Evolutionary conservation across 2,113 vertebrate genomes (phyloP), one percentile per base, ranked within the genome.

Genomic region (Leptosomus discolor): DNA sequence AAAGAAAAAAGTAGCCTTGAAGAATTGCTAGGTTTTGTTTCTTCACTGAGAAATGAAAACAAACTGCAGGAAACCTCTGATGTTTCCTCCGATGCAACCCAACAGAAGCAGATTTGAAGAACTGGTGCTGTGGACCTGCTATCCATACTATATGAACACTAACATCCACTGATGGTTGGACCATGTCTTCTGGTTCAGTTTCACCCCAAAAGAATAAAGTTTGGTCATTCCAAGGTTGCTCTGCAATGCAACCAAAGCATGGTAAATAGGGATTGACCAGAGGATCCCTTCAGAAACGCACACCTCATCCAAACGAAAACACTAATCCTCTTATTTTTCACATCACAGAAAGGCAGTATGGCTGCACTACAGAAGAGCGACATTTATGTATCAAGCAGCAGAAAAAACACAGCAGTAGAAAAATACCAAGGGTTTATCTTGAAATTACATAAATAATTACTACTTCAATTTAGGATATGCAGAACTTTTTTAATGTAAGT

Each of bases 1-100:
- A 92, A 91, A 81, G 79, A 39, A 97, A 83, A 43, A 80, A 86
- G 51, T 22, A 86, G 54, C 37, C 81, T 85, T 69, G 54, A 87
- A 92, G 83, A 88, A 81, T 61, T 96, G 79, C 53, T 91, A 57
- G 17, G 61, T 58, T 74, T n/a, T 93, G 69, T 96, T 80, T 96
- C 51, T 96, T 94, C 48, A 68, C 34, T 91, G 45, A 61, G 93
- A 96, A 96, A 85, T 63, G 77, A 94, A 96, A 96, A 93, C n/a
- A 90, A 86, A 85, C 77, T 60, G 68, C 85, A 80, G 60, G 83
- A 89, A 75, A 64, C 65, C 51, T 85, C n/a, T 90, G 53, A 51
- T 54, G 56, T 68, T 89, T 87, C 67, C 91, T 81, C 89, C 36
- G 48, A 82, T 41, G 63, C 41, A 77, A 27, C 41, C 41, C n/a